phyloP scores from a whole-genome alignment of 2,113 vertebrate genomes.

The Pomatostomus ruficeps region DNA sequence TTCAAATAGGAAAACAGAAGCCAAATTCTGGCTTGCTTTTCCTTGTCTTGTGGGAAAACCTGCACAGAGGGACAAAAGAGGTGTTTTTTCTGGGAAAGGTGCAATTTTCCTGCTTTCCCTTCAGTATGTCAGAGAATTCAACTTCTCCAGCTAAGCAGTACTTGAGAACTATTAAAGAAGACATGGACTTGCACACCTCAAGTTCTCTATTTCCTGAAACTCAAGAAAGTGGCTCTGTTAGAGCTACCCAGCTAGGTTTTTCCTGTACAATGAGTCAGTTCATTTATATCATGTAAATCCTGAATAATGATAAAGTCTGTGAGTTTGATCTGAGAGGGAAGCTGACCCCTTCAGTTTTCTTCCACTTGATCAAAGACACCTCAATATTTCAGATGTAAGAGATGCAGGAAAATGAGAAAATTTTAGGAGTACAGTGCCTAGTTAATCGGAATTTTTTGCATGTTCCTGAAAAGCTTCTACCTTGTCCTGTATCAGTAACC shows the following conservation, averaged over 20 bases:
- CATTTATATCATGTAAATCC: background rate
- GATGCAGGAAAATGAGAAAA: rapidly evolving
- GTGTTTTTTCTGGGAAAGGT: background rate
- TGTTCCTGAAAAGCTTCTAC: background rate
- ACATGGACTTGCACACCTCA: background rate
- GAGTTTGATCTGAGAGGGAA: background rate
- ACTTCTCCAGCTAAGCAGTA: background rate
- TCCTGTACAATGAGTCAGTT: background rate
- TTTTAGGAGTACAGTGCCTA: background rate
- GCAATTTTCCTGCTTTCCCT: background rate
- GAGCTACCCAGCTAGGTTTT: background rate
- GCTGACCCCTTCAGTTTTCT: background rate
- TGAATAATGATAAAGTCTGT: background rate
- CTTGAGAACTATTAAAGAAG: background rate
- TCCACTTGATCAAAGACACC: background rate
- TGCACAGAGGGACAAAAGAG: background rate
- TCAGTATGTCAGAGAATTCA: background rate
- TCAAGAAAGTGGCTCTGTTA: background rate
- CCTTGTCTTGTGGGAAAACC: background rate
- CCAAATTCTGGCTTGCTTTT: background rate
- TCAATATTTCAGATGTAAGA: background rate
- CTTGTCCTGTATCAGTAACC: background rate
- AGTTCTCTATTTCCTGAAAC: background rate
- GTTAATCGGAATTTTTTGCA: background rate
- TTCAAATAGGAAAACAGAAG: background rate